Base-by-base conservation (phyloP, 2,888 invertebrate species). In the Dryadula phaetusa region DNA sequence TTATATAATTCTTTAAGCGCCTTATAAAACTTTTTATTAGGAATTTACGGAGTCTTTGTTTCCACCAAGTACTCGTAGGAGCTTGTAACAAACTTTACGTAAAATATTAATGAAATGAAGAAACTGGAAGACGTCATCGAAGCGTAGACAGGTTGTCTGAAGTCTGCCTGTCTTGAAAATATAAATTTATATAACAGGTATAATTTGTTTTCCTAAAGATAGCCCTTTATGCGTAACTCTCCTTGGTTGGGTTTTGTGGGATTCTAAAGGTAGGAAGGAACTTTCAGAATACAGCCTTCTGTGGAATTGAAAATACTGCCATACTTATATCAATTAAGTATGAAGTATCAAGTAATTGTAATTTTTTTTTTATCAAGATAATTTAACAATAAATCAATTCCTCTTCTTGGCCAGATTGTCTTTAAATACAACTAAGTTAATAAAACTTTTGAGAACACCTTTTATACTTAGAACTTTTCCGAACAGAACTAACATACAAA, bases 81-180 rank as follows among this genome's bases (percentile, higher is more conserved):
- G 40, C 22, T 56, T 56, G 56, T 56, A 56, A 56, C 52, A 32
- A 52, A 52, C 16, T 44, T 52, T 52, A 32, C 32, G 52, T 52
- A 52, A 52, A 52, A 52, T 16, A 52, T 28, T 52, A 28, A 32
- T 28, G 52, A 52, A 54, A 12, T 28, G 20, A 46, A 46, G n/a
- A 3, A 34, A 46, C 44, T 34, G 44, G 25, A 54, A 34, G 44
- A 22, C 32, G 18, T 20, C 16, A 16, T 34, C 25, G 18, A 62
- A 49, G 62, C 62, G 66, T 20, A 46, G 20, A 46, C 61, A 68
- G 60, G 67, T 61, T 56, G 47, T 56, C 66, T 53, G 53, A 66
- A 66, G 62, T 46, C 22, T n/a, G n/a, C n/a, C n/a, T n/a, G n/a
- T n/a, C n/a, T n/a, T n/a, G n/a, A n/a, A n/a, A n/a, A n/a, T n/a